Evolutionary conservation across 2,797 vertebrate genomes (phyloP).

Genomic region (Streptopelia turtur): DNA sequence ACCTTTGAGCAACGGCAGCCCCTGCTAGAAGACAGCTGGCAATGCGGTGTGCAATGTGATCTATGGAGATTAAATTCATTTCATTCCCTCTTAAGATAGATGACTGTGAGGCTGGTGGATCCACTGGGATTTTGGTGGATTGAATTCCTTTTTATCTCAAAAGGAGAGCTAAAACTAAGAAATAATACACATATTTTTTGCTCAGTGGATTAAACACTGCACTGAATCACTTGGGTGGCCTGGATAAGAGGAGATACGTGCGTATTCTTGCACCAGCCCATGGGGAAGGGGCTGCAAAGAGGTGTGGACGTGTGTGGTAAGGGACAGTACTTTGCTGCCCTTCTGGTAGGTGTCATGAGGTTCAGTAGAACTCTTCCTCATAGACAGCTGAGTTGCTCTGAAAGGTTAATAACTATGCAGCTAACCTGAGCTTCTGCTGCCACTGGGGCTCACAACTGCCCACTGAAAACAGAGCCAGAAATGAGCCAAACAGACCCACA

Average conservation of each 20-base stretch:
- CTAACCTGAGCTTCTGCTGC: neutral
- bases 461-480: neutral
- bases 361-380: neutral
- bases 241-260: neutral
- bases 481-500: neutral
- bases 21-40: slow-evolving; percentile 43
- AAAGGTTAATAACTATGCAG: neutral
- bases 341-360: neutral
- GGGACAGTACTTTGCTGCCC: neutral
- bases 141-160: slow-evolving; percentile 18
- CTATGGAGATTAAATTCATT: slow-evolving; percentile 41
- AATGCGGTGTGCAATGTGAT: neutral
- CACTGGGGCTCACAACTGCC: neutral
- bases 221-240: neutral
- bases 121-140: slow-evolving; percentile 40
- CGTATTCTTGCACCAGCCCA: neutral
- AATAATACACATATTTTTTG: neutral
- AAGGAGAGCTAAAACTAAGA: neutral
- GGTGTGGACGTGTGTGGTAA: neutral
- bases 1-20: slow-evolving; percentile 17
- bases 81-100: slow-evolving; percentile 10
- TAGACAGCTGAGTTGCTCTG: neutral
- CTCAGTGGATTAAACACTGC: neutral
- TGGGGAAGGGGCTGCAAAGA: neutral
- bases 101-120: neutral